Base-by-base conservation (phyloP, 2,888 invertebrate genomes). In the Ochlodes sylvanus region DNA sequence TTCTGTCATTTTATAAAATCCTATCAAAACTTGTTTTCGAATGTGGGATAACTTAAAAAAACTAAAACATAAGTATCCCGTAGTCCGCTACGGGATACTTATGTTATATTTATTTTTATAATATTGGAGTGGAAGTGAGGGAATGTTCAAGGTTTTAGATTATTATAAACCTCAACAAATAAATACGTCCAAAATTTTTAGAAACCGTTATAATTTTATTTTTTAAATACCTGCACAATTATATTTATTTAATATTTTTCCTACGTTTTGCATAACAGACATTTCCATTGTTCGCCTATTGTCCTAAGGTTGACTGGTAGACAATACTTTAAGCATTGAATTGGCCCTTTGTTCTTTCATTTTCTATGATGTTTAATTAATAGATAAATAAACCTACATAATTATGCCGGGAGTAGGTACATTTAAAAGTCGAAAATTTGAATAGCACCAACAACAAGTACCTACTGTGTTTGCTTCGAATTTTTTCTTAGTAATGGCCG, bases 291-390 rank as follows among this genome's bases (percentile, higher is more conserved):
- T 52, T 21, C 52, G 14, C 7, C 27, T 27, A 52, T 52, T 52
- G 52, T 52, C 52, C 27, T 27, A 52, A 52, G 21, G 52, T 52
- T 52, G 52, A 52, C 52, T 21, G 52, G 14, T 14, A 27, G 52
- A 52, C 21, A 52, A 52, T 52, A 27, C 52, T 52, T 52, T 52
- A 27, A 52, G 52, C 52, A 27, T 52, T 52, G 7, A 52, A 5
- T 52, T 52, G 21, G 52, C 14, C 52, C 52, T 52, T 52, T 52
- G 52, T 52, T 52, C 27, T 52, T 52, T 17, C 27, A 52, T 14
- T 52, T 52, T 52, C 21, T 52, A 14, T 52, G 21, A 52, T 52
- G 52, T 21, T 27, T 27, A 52, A 52, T 52, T 52, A 52, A 52
- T 52, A 21, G 21, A 27, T 52, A 52, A 52, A 52, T 52, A 52